These are phyloP conservation scores for Scelioninae gen. 1 DNA, from an alignment of 2,888 invertebrate species.

Conservation along the genomic window DNA sequence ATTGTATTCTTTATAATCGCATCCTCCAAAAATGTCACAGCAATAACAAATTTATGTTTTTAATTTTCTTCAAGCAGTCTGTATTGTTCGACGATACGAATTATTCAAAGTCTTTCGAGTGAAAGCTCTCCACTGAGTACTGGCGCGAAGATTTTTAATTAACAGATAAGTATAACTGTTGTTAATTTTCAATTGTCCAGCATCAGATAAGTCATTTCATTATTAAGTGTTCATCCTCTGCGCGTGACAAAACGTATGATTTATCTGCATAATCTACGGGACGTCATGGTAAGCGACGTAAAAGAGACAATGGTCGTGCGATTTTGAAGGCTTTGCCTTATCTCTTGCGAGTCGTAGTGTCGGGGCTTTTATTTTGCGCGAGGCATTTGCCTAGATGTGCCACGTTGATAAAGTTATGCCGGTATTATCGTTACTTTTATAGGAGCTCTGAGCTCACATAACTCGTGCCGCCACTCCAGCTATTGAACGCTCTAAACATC, in stretches of 20 bases:
- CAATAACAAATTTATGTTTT: constrained; percentile 5
- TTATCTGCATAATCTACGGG: constrained; percentile 4
- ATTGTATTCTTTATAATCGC: background rate
- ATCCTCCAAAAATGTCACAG: background rate
- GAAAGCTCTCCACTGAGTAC: background rate
- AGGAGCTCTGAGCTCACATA: background rate
- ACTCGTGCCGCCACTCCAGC: background rate
- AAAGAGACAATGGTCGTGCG: constrained; percentile 25
- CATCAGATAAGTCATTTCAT: constrained; percentile 9
- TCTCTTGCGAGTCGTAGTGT: constrained; percentile 32
- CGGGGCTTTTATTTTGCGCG: constrained; percentile 31
- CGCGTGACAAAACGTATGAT: constrained; percentile 7
- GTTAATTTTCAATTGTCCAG: constrained; percentile 6
- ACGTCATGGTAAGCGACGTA: constrained; percentile 18
- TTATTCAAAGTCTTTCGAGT: background rate
- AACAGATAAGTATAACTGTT: background rate
- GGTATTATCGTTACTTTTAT: constrained; percentile 30
- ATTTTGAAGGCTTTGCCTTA: constrained; percentile 24
- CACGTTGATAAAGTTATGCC: constrained; percentile 23
- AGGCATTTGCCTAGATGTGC: constrained; percentile 26
- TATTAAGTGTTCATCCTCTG: constrained; percentile 22
- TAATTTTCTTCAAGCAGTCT: background rate
- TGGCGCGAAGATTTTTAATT: background rate
- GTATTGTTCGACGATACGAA: background rate
- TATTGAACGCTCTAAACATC: constrained; percentile 20